These are phyloP conservation scores for Spisula solida DNA, from an alignment of 2,888 invertebrate genomes.

Conservation along the genomic window DNA sequence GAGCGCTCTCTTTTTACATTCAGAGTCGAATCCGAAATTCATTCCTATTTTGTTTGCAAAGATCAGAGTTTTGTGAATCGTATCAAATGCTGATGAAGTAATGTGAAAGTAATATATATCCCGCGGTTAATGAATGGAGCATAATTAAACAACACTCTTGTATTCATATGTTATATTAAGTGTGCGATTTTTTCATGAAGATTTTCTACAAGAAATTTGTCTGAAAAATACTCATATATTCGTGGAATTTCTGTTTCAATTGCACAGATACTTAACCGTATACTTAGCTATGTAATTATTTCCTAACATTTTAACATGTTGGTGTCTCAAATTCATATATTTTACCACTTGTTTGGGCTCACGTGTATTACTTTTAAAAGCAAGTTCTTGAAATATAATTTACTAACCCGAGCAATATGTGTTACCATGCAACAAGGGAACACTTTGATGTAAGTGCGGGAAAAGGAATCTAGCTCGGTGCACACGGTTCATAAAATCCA, in stretches of 20 bases:
- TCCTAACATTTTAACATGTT: conserved; percentile 6
- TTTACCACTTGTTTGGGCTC: conserved; percentile 5
- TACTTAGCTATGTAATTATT: conserved; percentile 15
- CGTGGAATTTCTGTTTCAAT: conserved; percentile 14
- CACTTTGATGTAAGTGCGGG: neutral
- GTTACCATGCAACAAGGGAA: neutral
- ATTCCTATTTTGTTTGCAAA: conserved; percentile 41
- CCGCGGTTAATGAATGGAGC: conserved; percentile 27
- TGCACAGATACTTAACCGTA: neutral
- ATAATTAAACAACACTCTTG: conserved; percentile 26
- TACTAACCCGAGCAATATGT: neutral
- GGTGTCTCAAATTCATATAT: conserved; percentile 6
- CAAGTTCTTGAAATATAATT: conserved; percentile 11
- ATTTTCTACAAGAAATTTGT: conserved; percentile 14
- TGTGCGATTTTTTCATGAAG: conserved; percentile 10
- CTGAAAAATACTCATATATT: conserved; percentile 8
- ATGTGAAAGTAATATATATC: conserved; percentile 41
- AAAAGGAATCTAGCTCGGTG: neutral
- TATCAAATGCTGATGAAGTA: conserved; percentile 29
- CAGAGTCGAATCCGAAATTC: conserved; percentile 18
- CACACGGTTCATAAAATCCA: neutral
- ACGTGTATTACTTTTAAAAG: conserved; percentile 17
- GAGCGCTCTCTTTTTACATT: conserved; percentile 10
- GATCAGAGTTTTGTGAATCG: conserved; percentile 26
- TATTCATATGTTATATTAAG: conserved; percentile 15